A percentile compares a stretch with the other conserved stretches of the same genome.
Conservation (phyloP, 1,140 invertebrate species). For the Brachionus manjavacas region DNA sequence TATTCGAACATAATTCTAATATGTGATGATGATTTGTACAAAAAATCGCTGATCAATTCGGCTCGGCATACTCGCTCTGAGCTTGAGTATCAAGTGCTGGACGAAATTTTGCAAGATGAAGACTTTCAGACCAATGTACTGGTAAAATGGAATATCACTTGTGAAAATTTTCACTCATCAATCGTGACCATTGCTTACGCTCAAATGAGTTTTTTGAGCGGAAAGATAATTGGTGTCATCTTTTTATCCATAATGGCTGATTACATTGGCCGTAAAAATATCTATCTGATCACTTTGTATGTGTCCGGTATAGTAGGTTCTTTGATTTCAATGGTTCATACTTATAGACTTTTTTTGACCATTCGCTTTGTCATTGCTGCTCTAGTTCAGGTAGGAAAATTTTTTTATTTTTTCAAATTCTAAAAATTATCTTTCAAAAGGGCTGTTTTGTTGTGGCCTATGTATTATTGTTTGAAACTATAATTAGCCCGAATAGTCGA, state of each 20-base stretch:
- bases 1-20: neutral
- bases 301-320: neutral
- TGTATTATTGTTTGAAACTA: slow-evolving; percentile 13
- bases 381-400: neutral
- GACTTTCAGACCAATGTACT: slow-evolving; percentile 29
- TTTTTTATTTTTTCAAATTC: neutral
- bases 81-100: neutral
- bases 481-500: neutral
- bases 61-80: neutral
- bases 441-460: slow-evolving; percentile 20
- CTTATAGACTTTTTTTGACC: neutral
- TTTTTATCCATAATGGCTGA: slow-evolving; percentile 36
- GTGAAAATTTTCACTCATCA: slow-evolving; percentile 7
- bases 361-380: slow-evolving; percentile 26
- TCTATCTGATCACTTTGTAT: slow-evolving; percentile 31
- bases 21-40: slow-evolving; percentile 22
- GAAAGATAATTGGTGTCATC: slow-evolving; percentile 37
- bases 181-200: slow-evolving; percentile 27
- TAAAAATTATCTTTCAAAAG: neutral
- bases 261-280: slow-evolving; percentile 12
- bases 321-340: slow-evolving; percentile 27
- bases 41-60: slow-evolving; percentile 7
- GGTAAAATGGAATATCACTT: slow-evolving; percentile 26
- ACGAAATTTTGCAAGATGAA: neutral
- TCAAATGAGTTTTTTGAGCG: slow-evolving; percentile 41